A percentile compares a stretch with the other conserved stretches of the same genome.
phyloP scores from a whole-genome alignment of 2,797 vertebrate species.

The Hippoglossus hippoglossus region DNA sequence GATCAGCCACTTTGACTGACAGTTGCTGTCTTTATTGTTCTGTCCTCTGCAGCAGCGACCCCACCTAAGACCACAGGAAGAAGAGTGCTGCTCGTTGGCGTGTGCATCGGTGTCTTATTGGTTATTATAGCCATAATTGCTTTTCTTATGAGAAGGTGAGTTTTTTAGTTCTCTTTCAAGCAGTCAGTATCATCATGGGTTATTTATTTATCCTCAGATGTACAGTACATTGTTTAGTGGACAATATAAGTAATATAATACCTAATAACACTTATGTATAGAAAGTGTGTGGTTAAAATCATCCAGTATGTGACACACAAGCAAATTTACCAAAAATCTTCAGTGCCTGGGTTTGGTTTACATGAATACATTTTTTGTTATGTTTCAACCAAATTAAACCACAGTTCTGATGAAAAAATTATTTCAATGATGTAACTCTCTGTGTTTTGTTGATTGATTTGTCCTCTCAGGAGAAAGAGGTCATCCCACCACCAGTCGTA shows the following conservation, averaged over 20 bases:
- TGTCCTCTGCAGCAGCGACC: conserved; percentile 4
- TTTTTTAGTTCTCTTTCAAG: not conserved
- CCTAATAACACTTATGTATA: no score
- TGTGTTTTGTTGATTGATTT: not conserved
- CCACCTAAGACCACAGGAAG: conserved; percentile 3
- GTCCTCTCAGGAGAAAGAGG: conserved; percentile 59
- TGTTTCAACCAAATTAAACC: not conserved
- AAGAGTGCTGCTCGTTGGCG: conserved; percentile 30
- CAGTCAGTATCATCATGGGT: not conserved
- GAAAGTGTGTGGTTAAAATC: no score
- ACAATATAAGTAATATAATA: no score
- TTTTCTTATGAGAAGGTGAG: conserved; percentile 56
- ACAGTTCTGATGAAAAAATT: no score
- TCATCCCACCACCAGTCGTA: conserved; percentile 55
- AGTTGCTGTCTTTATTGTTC: not conserved
- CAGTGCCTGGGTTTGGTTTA: not conserved
- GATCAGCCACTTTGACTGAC: not conserved
- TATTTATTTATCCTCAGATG: not conserved
- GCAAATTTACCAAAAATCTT: not conserved
- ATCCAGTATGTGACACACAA: not conserved
- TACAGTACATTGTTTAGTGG: no score
- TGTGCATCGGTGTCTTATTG: conserved; percentile 46
- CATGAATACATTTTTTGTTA: not conserved
- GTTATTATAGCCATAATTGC: conserved; percentile 34
- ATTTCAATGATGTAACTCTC: not conserved